These are phyloP conservation scores for Gambusia yucatana DNA, from an alignment of 2,797 vertebrate genomes.

Conservation along the genomic window DNA sequence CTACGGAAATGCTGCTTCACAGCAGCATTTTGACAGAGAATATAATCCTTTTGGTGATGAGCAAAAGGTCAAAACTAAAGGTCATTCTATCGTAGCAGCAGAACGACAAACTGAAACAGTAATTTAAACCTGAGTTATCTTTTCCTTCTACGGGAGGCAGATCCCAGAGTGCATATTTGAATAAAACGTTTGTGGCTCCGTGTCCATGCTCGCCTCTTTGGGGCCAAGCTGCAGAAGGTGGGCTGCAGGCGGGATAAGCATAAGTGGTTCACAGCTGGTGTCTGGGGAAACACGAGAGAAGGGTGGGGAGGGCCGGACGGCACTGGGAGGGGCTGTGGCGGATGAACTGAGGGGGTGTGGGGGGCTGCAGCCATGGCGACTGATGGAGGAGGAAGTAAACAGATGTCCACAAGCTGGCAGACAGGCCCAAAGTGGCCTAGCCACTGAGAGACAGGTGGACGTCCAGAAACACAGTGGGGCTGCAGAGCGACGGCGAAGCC, in stretches of 20 bases:
- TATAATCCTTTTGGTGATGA: not conserved
- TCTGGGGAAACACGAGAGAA: slow-evolving; percentile 68
- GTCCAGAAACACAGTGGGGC: slow-evolving; percentile 65
- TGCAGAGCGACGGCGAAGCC: slow-evolving; percentile 29
- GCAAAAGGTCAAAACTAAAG: not conserved
- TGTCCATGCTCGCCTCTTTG: slow-evolving; percentile 5
- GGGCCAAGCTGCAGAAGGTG: slow-evolving; percentile 44
- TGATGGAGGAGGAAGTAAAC: slow-evolving; percentile 78
- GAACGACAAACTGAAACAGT: not conserved
- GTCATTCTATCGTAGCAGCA: not conserved
- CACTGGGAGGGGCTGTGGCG: slow-evolving; percentile 32
- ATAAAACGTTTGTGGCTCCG: slow-evolving; percentile 11
- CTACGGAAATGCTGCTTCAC: not conserved
- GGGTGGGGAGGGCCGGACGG: slow-evolving; percentile 48
- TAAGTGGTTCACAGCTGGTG: slow-evolving; percentile 79
- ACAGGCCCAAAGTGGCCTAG: slow-evolving; percentile 58
- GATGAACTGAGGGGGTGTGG: slow-evolving; percentile 8
- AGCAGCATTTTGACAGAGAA: not conserved
- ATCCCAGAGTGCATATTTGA: not conserved
- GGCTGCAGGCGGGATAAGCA: slow-evolving; percentile 67
- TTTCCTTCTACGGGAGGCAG: not conserved
- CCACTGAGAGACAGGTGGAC: slow-evolving; percentile 71
- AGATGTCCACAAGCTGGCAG: slow-evolving; percentile 82
- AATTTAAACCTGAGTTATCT: not conserved
- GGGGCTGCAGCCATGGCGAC: slow-evolving; percentile 71